Evolutionary conservation across 2,113 vertebrate species (phyloP), one percentile per base, ranked within the genome.

Genomic region (Sciurus niger): DNA sequence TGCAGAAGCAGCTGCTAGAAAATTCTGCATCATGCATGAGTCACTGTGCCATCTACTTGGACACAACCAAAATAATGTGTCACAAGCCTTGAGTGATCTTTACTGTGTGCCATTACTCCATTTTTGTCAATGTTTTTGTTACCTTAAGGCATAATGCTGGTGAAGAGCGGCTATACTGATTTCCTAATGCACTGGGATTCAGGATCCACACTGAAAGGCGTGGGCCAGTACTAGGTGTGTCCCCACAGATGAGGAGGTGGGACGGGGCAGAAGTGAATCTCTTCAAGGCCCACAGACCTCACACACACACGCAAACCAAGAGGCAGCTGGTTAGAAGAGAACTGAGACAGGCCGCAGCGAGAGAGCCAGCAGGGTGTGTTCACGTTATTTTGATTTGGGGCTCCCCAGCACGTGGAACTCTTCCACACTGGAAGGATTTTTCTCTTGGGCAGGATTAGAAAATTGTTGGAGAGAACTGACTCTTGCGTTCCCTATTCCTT

Each of bases 291-390:
- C 28, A 48, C 22, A 65, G 92, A 72, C 55, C 10, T 95, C 84
- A 37, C 37, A 60, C 65, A 11, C 18, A 1, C 2, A 18, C 48
- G 22, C 30, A 53, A 48, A 84, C 22, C 25, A 28, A 78, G 72
- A 87, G 17, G 48, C 0, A 2, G 20, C 4, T 10, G 40, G 51
- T 24, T 34, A 20, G 74, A 34, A 37, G 40, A 37, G 68, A 84
- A 65, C 30, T 2, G 2, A n/a, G n/a, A 87, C 40, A 82, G 46
- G 84, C 8, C 0, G 16, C 1, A 4, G 40, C 30, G n/a, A 4
- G 18, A 0, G 25, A 25, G 53, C 48, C 2, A 3, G 10, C 4
- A 7, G 20, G 43, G 11, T 2, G 10, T 0, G 43, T 30, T 40
- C 8, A 0, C 4, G 0, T n/a, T 7, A 1, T 32, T 78, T 60